Conservation (phyloP, 2,888 invertebrate species). For the Drosophila falleni region DNA sequence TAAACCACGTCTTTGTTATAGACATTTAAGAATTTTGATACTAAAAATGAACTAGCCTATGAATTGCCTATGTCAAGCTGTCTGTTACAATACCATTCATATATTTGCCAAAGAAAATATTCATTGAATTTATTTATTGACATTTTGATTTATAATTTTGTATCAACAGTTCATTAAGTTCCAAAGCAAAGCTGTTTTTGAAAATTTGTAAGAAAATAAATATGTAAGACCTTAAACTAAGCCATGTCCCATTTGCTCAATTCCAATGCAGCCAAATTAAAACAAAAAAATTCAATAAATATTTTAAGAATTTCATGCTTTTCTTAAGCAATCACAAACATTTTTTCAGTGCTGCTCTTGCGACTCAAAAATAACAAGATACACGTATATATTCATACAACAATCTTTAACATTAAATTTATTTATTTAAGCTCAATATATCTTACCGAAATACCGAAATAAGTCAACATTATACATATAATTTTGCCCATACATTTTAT, state of each 20-base stretch:
- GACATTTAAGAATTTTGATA: neutral
- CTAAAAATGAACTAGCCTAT: neutral
- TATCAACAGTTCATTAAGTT: neutral
- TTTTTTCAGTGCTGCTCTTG: neutral
- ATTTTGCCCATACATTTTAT: too few relatives aligned
- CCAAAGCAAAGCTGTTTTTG: neutral
- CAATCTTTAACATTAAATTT: neutral
- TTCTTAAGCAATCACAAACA: neutral
- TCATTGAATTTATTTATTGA: neutral
- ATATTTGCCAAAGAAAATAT: neutral
- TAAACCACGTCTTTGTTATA: conserved; percentile 60
- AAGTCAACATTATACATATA: too few relatives aligned
- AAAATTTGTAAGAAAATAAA: neutral
- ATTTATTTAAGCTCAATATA: neutral
- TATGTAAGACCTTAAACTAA: neutral
- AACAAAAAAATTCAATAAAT: neutral
- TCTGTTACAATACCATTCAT: neutral
- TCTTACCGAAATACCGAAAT: neutral
- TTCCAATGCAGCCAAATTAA: conserved; percentile 5
- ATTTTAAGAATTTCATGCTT: neutral
- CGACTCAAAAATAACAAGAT: neutral
- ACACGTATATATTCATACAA: neutral
- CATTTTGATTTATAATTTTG: neutral
- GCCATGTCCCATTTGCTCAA: too few relatives aligned
- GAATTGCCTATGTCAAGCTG: neutral